Evolutionary conservation across 2,113 vertebrate genomes (phyloP), one percentile per base, ranked within the genome.

Genomic region (Thymallus thymallus): DNA sequence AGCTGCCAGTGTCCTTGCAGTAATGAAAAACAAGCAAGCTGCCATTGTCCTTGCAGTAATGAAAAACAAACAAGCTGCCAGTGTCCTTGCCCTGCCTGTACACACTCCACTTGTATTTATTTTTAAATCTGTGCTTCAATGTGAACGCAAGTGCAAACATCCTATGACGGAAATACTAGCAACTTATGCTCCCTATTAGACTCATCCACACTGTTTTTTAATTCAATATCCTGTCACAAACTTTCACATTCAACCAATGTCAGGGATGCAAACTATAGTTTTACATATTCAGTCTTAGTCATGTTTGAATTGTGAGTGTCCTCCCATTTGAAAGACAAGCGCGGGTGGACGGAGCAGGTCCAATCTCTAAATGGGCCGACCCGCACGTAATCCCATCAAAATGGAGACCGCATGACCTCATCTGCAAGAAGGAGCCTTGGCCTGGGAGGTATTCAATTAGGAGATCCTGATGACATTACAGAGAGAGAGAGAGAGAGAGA

Each of bases 311-410:
- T 66, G 68, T 73, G 79, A 67, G 26, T 60, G 72, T 80, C 76
- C 77, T 85, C 74, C 73, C 61, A 83, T 83, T 84, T 75, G 26
- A 86, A 84, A 88, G 84, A 80, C 74, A 41, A 13, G 69, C 48
- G 6, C 69, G 63, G 72, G 72, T 63, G 70, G 61, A 70, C 78
- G 79, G 80, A 84, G 84, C 85, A 81, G 81, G 84, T 90, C 88
- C 87, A 92, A 89, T 91, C 86, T 86, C 84, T 89, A 90, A 92
- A 84, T 91, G 91, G 90, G 81, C 87, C 77, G 84, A 83, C 81
- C 84, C 58, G 45, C 80, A 87, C 80, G 83, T 92, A 93, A 92
- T 93, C 89, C 88, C 84, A 92, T 92, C 87, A 91, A 86, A 92
- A 87, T 22, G 76, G 84, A 85, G 85, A 90, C 81, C 80, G 75